A percentile compares a stretch with the other conserved stretches of the same genome.
Conservation (phyloP, 2,113 vertebrate genomes). For the Pagrus major region DNA sequence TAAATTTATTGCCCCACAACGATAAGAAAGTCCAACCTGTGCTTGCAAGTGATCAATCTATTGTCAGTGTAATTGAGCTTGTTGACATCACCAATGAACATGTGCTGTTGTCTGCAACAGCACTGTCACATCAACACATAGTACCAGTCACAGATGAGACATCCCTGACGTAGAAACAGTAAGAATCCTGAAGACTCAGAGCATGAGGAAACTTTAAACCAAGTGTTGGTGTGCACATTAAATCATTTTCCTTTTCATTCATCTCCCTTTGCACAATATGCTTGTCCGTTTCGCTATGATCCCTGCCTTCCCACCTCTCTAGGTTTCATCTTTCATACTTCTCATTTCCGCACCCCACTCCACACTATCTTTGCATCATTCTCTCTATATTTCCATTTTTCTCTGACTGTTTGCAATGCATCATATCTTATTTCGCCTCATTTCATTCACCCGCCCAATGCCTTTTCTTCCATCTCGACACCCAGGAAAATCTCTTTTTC, state of each 20-base stretch:
- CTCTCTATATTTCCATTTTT: slow-evolving; percentile 38
- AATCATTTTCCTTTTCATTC: slow-evolving; percentile 44
- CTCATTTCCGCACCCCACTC: not conserved
- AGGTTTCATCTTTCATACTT: slow-evolving; percentile 36
- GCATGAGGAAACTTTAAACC: not conserved
- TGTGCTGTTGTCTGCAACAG: slow-evolving; percentile 13
- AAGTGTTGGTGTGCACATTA: slow-evolving; percentile 17
- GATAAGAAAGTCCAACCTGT: slow-evolving; percentile 21
- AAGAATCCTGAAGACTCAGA: slow-evolving; percentile 3
- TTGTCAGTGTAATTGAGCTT: slow-evolving; percentile 20
- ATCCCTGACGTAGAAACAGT: not conserved
- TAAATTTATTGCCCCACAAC: slow-evolving; percentile 9
- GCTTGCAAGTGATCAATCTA: slow-evolving; percentile 24
- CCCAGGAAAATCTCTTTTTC: slow-evolving; percentile 46
- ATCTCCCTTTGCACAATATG: slow-evolving; percentile 35
- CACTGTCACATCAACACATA: slow-evolving; percentile 9
- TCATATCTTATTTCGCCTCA: slow-evolving; percentile 25
- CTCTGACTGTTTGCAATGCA: slow-evolving; percentile 22
- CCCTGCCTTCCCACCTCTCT: slow-evolving; percentile 14
- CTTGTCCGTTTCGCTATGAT: slow-evolving; percentile 17
- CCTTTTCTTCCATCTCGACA: slow-evolving; percentile 36
- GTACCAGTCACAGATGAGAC: slow-evolving; percentile 28
- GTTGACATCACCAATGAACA: slow-evolving; percentile 39
- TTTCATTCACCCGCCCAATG: slow-evolving; percentile 5
- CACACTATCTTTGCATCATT: slow-evolving; percentile 24